A percentile compares a stretch with the other conserved stretches of the same genome.
Evolutionary conservation across 2,113 vertebrate genomes (phyloP).

Genomic region (Melierax canorus): DNA sequence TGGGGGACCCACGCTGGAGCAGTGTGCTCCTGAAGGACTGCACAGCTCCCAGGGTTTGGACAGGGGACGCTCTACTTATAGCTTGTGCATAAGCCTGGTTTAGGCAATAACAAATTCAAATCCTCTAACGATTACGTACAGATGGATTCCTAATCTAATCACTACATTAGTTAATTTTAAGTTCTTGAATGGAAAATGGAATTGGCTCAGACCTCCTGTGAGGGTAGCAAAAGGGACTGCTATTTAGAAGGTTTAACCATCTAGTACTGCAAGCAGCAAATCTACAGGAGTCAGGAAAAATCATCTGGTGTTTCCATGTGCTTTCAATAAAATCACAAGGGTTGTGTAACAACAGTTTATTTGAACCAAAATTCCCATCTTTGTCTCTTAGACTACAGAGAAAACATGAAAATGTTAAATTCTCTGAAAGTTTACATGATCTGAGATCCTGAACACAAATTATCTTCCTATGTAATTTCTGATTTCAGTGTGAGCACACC

Average conservation of each 20-base stretch:
- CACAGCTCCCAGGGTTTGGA: background rate
- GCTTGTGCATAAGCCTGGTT: background rate
- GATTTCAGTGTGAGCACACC: background rate
- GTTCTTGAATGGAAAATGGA: background rate
- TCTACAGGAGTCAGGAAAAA: background rate
- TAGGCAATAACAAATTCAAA: background rate
- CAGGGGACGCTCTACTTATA: fast-evolving
- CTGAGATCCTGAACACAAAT: background rate
- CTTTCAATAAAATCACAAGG: background rate
- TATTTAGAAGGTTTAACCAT: background rate
- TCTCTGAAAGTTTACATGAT: background rate
- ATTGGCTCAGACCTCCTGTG: background rate
- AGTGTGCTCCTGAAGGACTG: too few species aligned
- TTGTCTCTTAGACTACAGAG: background rate
- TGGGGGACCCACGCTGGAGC: too few species aligned
- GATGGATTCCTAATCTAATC: background rate
- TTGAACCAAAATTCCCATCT: background rate
- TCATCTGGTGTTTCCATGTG: fast-evolving
- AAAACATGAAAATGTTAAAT: background rate
- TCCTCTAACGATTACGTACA: background rate
- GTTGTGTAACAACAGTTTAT: background rate
- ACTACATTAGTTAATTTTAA: background rate
- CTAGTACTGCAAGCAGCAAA: background rate
- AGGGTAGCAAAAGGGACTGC: fast-evolving
- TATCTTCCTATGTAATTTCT: background rate